These are phyloP conservation scores for Gopherus flavomarginatus DNA, from an alignment of 2,113 vertebrate genomes.

Conservation along the genomic window DNA sequence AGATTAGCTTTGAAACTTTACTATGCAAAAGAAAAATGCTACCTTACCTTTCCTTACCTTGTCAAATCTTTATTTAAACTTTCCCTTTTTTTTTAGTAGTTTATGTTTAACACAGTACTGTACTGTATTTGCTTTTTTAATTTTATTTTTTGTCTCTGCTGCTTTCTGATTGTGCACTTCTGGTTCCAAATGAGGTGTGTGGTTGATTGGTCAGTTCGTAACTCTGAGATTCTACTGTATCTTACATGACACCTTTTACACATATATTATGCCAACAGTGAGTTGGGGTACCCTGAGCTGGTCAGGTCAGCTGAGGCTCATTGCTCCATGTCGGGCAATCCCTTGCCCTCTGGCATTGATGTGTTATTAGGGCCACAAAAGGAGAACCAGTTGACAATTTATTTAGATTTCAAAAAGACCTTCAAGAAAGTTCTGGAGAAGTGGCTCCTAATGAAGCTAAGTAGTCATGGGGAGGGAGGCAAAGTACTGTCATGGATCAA, in stretches of 20 bases:
- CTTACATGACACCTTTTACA: background rate
- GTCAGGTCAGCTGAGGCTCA: background rate
- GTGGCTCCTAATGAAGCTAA: background rate
- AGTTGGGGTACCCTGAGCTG: background rate
- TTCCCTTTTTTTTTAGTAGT: too few relatives aligned
- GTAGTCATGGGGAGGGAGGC: background rate
- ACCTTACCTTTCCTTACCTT: too few relatives aligned
- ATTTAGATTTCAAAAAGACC: background rate
- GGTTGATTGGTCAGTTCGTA: too few relatives aligned
- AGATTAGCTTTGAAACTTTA: too few relatives aligned
- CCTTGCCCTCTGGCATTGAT: background rate
- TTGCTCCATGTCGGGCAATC: background rate
- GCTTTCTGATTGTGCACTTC: too few relatives aligned
- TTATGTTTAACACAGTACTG: too few relatives aligned
- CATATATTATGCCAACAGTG: background rate
- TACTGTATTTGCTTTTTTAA: too few relatives aligned
- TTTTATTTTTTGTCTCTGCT: too few relatives aligned
- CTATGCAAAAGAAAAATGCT: too few relatives aligned
- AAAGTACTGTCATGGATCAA: background rate
- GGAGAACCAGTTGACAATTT: background rate
- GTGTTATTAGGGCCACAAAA: background rate
- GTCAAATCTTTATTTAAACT: too few relatives aligned
- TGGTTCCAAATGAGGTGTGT: too few relatives aligned
- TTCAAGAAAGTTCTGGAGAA: background rate
- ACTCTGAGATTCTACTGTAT: background rate